Conservation (phyloP, 2,797 vertebrate genomes). For the Acrocephalus scirpaceus region DNA sequence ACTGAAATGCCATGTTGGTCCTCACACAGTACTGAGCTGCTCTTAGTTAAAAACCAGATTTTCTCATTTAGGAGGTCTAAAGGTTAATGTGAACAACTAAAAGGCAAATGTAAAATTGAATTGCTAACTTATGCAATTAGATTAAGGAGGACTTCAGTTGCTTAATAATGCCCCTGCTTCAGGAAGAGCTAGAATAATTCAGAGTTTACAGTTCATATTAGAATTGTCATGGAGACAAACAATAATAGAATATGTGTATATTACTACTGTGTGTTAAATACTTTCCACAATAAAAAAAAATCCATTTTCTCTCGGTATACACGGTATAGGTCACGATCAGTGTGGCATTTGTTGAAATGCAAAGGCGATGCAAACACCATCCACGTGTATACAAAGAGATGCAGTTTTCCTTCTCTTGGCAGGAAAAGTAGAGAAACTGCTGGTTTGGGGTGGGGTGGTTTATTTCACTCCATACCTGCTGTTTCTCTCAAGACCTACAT, state of each 20-base stretch:
- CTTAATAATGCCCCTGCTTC: neutral
- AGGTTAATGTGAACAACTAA: conserved; percentile 30
- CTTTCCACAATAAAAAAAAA: neutral
- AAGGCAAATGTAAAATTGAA: conserved; percentile 1
- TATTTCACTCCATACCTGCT: neutral
- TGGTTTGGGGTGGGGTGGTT: neutral
- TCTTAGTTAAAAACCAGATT: neutral
- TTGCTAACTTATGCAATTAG: neutral
- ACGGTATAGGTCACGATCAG: neutral
- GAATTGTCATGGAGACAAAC: neutral
- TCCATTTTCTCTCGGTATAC: neutral
- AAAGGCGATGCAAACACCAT: neutral
- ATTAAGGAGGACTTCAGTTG: neutral
- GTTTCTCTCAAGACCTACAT: neutral
- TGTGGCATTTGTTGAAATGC: neutral
- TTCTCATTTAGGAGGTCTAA: neutral
- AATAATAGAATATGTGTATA: neutral
- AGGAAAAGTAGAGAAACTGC: neutral
- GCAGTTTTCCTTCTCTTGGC: neutral
- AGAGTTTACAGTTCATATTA: neutral
- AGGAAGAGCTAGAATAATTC: neutral
- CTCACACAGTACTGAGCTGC: neutral
- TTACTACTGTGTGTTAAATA: neutral
- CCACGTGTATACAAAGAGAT: neutral
- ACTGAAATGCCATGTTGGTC: neutral